phyloP scores from a whole-genome alignment of 2,113 vertebrate species.

The Genyomyrus donnyi region DNA sequence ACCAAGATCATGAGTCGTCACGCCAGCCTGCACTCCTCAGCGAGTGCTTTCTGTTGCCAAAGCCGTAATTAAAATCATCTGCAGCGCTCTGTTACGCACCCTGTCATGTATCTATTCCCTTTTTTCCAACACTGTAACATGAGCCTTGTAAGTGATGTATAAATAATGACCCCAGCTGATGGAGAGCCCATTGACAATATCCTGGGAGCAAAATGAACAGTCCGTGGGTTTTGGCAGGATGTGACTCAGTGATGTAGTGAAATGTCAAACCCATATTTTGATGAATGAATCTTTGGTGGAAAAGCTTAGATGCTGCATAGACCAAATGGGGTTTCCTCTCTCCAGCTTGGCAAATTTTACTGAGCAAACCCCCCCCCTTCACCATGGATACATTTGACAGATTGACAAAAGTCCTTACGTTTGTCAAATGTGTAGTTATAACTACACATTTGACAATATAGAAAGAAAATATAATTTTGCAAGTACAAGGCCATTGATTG shows the following conservation, averaged over 20 bases:
- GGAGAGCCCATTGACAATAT: neutral
- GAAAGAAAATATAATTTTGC: neutral
- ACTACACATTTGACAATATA: neutral
- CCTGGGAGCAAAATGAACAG: neutral
- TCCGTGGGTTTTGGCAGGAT: neutral
- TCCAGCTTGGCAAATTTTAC: neutral
- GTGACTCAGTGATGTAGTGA: neutral
- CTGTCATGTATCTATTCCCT: neutral
- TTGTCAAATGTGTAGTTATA: neutral
- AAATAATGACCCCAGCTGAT: neutral
- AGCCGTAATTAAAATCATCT: neutral
- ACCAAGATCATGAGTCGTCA: neutral
- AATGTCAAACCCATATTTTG: neutral
- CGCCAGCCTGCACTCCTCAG: neutral
- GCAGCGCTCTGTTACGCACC: neutral
- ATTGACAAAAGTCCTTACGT: neutral
- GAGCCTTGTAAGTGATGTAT: neutral
- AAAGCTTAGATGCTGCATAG: neutral
- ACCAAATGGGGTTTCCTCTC: neutral
- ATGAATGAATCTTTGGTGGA: neutral
- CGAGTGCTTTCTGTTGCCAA: neutral
- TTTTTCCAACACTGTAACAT: neutral
- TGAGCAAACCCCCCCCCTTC: no score
- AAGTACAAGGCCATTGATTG: neutral
- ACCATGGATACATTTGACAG: neutral